Evolutionary conservation across 2,113 vertebrate genomes (phyloP), one percentile per base, ranked within the genome.

Genomic region (Telmatochromis sp.): DNA sequence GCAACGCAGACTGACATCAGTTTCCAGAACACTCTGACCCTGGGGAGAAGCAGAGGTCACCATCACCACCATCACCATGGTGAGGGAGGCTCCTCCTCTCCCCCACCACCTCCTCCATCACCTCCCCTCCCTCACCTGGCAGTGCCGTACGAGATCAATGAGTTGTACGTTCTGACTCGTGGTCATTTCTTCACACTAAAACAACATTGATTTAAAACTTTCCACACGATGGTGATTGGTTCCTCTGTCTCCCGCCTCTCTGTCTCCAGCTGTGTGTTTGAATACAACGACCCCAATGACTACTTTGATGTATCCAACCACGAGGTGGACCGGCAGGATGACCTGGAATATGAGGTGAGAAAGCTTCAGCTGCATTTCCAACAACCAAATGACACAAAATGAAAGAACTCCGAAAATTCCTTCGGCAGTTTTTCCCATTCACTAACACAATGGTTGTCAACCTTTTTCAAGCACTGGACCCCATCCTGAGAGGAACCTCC

Each of bases 1-100:
- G 96, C 95, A 37, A 98, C 97, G 19, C 97, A 98, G 95, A 98
- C 97, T 1, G 97, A 98, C 93, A 96, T 98, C 94, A 97, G 96
- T 96, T 98, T 98, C 94, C 97, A 97, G 89, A 96, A 96, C 91
- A 95, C 97, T 70, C 90, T 97, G 90, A 96, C 95, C 70, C 87
- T 96, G 92, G 96, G 96, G 89, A 95, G 94, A 91, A 84, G 54
- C 35, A 53, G 86, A 81, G 84, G 70, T 23, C 89, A 89, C 12
- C 81, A 84, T 3, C 65, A 80, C n/a, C 57, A 83, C 11, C 47
- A 83, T 4, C 89, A 47, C 33, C 37, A 85, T 73, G 15, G 80
- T 9, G 57, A 58, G 26, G 83, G 87, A 6, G 89, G 68, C 53
- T 55, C 49, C 37, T 73, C 82, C 60, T 82, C 86, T 17, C 83